phyloP scores from a whole-genome alignment of 2,113 vertebrate species.

The Albula glossodonta region DNA sequence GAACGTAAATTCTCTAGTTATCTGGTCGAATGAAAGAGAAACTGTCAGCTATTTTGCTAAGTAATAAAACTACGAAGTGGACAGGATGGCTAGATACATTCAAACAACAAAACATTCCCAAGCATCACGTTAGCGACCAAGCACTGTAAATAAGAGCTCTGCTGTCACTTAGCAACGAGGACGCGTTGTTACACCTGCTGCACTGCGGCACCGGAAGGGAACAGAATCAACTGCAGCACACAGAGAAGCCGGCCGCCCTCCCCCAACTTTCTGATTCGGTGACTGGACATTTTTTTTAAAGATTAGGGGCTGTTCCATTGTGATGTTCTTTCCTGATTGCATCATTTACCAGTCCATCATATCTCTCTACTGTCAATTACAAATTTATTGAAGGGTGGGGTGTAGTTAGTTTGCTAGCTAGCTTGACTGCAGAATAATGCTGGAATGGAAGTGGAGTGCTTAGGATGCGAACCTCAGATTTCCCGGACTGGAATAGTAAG shows the following conservation, averaged over 20 bases:
- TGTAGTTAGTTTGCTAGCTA: background rate
- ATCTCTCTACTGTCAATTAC: background rate
- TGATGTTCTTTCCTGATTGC: conserved; percentile 14
- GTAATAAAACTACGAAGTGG: background rate
- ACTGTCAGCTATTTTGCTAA: background rate
- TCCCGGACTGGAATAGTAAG: background rate
- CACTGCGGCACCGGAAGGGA: conserved; percentile 61
- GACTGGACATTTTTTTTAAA: background rate
- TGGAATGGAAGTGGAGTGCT: conserved; percentile 19
- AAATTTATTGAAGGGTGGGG: background rate
- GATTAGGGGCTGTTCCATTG: background rate
- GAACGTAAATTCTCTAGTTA: background rate
- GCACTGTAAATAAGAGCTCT: background rate
- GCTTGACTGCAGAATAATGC: background rate
- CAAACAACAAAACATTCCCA: background rate
- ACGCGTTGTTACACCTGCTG: conserved; percentile 57
- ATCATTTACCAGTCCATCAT: conserved; percentile 19
- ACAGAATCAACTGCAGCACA: conserved; percentile 22
- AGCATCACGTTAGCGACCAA: background rate
- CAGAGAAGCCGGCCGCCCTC: conserved; percentile 12
- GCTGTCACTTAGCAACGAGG: conserved; percentile 49
- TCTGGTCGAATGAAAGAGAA: background rate
- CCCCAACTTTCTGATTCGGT: conserved; percentile 7
- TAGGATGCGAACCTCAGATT: conserved; percentile 2
- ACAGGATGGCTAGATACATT: background rate